A percentile compares a stretch with the other conserved stretches of the same genome.
These are phyloP conservation scores for Anoplopoma fimbria DNA, from an alignment of 2,113 vertebrate genomes.

Conservation along the genomic window DNA sequence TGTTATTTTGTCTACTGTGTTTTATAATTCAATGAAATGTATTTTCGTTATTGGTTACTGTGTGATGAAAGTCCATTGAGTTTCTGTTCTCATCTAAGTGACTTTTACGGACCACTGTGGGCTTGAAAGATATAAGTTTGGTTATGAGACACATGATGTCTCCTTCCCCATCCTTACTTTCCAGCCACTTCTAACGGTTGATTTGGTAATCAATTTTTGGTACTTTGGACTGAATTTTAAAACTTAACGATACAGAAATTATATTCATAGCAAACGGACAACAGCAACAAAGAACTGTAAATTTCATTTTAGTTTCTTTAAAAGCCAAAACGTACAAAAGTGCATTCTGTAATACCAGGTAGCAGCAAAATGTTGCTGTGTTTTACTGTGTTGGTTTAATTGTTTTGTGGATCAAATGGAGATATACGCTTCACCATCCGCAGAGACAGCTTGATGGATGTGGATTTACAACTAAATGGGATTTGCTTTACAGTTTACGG, in stretches of 20 bases:
- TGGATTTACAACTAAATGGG: constrained; percentile 25
- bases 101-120: background rate
- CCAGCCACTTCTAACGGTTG: too few relatives aligned
- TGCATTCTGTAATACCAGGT: background rate
- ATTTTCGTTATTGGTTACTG: background rate
- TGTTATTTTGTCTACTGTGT: background rate
- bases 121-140: background rate
- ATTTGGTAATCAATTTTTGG: background rate
- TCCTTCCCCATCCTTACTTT: background rate
- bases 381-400: background rate
- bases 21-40: background rate
- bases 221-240: background rate
- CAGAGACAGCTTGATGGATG: constrained; percentile 62
- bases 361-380: background rate
- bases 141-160: background rate
- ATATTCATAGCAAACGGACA: background rate
- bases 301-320: background rate
- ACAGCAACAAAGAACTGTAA: background rate
- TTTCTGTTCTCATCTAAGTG: background rate
- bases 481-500: constrained; percentile 31
- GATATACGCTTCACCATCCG: background rate
- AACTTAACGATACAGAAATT: background rate
- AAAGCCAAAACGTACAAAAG: background rate
- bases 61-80: background rate
- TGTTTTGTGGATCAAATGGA: constrained; percentile 29